Evolutionary conservation across 1,140 invertebrate genomes (phyloP).

Genomic region (Steinernema feltiae): DNA sequence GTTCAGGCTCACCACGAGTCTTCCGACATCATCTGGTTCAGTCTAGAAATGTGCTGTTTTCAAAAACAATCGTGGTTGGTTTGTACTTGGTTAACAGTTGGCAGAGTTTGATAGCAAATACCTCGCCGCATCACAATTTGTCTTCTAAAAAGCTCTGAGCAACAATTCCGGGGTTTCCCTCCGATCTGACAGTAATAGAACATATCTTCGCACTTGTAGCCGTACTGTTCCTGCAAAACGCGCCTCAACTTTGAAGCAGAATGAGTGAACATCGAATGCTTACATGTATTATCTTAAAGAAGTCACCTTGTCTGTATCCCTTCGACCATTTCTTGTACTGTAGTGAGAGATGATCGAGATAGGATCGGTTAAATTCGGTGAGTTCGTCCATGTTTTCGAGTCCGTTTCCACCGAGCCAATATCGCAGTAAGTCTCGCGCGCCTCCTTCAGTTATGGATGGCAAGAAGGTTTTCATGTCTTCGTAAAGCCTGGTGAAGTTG

Average conservation of each 20-base stretch:
- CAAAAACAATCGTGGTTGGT: not conserved
- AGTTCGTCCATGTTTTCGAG: conserved; percentile 49
- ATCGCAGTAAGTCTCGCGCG: conserved; percentile 30
- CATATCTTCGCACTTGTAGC: conserved; percentile 51
- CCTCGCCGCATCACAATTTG: conserved; percentile 50
- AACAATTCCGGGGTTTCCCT: conserved; percentile 46
- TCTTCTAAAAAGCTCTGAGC: conserved; percentile 37
- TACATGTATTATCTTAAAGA: conserved; percentile 43
- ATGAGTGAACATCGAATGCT: not conserved
- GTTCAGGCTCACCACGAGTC: conserved; percentile 47
- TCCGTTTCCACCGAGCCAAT: conserved; percentile 49
- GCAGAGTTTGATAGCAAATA: conserved; percentile 49
- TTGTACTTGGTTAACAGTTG: conserved; percentile 46
- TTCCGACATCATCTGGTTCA: conserved; percentile 53
- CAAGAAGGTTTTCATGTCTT: conserved; percentile 37
- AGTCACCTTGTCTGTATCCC: conserved; percentile 35
- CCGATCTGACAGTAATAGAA: conserved; percentile 49
- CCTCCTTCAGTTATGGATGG: not conserved
- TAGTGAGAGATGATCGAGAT: conserved; percentile 37
- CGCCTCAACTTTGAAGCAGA: no score
- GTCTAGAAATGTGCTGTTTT: conserved; percentile 27
- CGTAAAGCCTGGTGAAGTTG: conserved; percentile 40
- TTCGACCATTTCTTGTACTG: conserved; percentile 47
- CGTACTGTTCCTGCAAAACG: conserved; percentile 46
- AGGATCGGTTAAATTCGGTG: conserved; percentile 43